Evolutionary conservation across 2,113 vertebrate genomes (phyloP).

Genomic region (Ammodramus savannarum): DNA sequence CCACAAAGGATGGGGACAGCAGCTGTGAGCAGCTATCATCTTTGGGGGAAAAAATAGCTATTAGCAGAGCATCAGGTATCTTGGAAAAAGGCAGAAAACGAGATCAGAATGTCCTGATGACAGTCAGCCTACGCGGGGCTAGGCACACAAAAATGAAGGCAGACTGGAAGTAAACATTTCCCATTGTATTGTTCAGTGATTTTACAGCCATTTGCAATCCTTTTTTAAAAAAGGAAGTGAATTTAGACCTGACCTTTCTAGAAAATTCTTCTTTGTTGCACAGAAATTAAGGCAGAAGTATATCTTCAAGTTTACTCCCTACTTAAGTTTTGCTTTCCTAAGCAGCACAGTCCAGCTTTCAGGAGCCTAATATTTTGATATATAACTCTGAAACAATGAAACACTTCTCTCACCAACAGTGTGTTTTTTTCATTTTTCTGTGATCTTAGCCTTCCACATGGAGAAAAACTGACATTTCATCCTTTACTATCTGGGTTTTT

Average conservation of each 20-base stretch:
- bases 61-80: neutral
- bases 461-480: neutral
- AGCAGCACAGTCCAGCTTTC: neutral
- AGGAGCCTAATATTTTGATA: neutral
- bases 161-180: neutral
- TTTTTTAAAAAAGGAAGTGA: neutral
- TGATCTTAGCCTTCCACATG: neutral
- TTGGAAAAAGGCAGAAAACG: neutral
- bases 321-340: neutral
- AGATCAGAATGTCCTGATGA: neutral
- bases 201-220: neutral
- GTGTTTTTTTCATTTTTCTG: neutral
- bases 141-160: neutral
- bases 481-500: neutral
- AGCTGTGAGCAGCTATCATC: neutral
- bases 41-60: neutral
- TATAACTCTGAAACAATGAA: neutral
- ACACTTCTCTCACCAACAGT: neutral
- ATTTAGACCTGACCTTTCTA: neutral
- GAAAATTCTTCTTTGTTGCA: neutral
- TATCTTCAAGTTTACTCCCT: neutral
- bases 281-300: neutral
- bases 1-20: neutral
- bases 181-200: neutral
- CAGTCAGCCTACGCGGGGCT: neutral